phyloP scores from a whole-genome alignment of 2,888 invertebrate genomes.

The Drosophila neotestacea region DNA sequence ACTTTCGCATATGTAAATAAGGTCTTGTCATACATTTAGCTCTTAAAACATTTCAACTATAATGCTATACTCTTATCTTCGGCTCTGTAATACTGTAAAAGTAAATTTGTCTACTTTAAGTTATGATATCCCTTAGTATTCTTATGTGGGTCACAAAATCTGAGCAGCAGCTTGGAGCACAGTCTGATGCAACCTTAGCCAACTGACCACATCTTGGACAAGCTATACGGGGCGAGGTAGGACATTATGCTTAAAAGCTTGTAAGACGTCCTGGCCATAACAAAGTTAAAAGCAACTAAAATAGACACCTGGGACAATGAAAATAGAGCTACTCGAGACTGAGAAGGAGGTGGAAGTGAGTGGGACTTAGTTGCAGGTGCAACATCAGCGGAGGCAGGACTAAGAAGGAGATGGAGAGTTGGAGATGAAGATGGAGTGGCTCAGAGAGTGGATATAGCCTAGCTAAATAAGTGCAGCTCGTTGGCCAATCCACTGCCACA shows the following conservation, averaged over 20 bases:
- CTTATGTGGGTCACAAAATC: slow-evolving; percentile 33
- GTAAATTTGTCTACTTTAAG: background rate
- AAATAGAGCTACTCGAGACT: slow-evolving; percentile 9
- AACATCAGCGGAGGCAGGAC: background rate
- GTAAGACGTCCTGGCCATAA: slow-evolving; percentile 68
- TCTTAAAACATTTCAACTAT: background rate
- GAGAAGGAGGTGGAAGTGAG: background rate
- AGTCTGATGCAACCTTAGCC: background rate
- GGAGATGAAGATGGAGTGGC: slow-evolving; percentile 29
- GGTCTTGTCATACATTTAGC: background rate
- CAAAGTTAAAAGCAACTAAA: slow-evolving; percentile 78
- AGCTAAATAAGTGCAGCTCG: slow-evolving; percentile 75
- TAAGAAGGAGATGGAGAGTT: no score
- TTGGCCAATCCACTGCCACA: slow-evolving; percentile 74
- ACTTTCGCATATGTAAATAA: background rate
- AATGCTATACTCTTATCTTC: background rate
- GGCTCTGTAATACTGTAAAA: background rate
- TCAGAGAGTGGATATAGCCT: slow-evolving; percentile 41
- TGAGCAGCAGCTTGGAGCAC: slow-evolving; percentile 4
- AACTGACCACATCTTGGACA: slow-evolving; percentile 29
- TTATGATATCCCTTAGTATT: background rate
- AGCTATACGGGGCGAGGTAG: slow-evolving; percentile 11
- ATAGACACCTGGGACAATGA: slow-evolving; percentile 77
- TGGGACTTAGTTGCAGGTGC: slow-evolving; percentile 32
- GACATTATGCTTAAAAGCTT: slow-evolving; percentile 70